Evolutionary conservation across 1,140 invertebrate species (phyloP), one percentile per base, ranked within the genome.

Genomic region (Drosophila santomea): DNA sequence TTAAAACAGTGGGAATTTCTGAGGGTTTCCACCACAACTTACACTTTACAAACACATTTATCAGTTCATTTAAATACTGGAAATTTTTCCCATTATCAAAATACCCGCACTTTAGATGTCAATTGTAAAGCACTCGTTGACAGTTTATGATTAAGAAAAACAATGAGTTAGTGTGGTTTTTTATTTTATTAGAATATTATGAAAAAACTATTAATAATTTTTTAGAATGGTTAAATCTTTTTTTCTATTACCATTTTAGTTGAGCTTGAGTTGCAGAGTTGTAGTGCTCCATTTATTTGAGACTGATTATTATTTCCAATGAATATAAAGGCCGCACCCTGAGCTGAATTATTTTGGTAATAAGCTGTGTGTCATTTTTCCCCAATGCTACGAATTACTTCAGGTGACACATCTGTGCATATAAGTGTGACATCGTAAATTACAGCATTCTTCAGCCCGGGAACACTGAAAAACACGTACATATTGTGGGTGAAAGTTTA

Each of bases 401-500:
- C 56, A 92, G 47, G 81, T 90, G 47, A 92, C 91, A 60, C 91
- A 92, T 44, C 78, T 80, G 61, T 91, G 86, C 11, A 73, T 48
- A 38, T 88, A 92, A 12, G 71, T 69, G 55, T 90, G 88, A 32
- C 91, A 92, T 17, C 86, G 75, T 23, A 47, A 32, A n/a, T 74
- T 77, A 10, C 91, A 92, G 52, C 91, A 92, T n/a, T 91, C 72
- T 1, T 64, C 68, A 28, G 67, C 67, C 2, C 14, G 36, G 41
- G 54, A 62, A 17, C 90, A 92, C 90, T 92, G 75, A 2, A 63
- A 50, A 52, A 59, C 32, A 43, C 25, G 39, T 73, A 66, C 41
- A 36, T 1, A 52, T 3, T 6, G 15, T 15, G 1, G 51, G 20
- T 32, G 38, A 55, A 61, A 79, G 48, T 54, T n/a, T 15, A 1